Conservation (phyloP, 1,140 invertebrate species). For the Drosophila nikananu region DNA sequence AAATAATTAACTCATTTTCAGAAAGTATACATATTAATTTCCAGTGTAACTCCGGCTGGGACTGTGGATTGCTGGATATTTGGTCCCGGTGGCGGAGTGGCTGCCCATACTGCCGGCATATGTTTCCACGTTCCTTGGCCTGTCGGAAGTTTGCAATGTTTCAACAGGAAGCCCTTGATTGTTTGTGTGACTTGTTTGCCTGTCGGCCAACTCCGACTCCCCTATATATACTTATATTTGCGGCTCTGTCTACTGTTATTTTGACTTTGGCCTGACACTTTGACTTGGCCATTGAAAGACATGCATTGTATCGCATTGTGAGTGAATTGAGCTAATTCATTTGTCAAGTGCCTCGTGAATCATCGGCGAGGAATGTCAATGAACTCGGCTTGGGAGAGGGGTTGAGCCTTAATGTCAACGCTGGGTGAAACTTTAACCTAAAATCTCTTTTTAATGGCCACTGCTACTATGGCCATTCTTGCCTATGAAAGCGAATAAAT, state of each 20-base stretch:
- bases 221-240: constrained; percentile 35
- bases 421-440: background rate
- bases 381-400: constrained; percentile 12
- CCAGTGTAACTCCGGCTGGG: constrained; percentile 8
- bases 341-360: constrained; percentile 77
- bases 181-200: constrained; percentile 64
- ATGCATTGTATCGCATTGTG: constrained; percentile 67
- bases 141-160: constrained; percentile 83
- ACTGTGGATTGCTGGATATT: constrained; percentile 20
- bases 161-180: constrained; percentile 79
- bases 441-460: constrained; percentile 22
- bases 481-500: constrained; percentile 63
- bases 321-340: constrained; percentile 77
- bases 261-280: constrained; percentile 79
- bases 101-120: constrained; percentile 72
- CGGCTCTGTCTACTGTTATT: constrained; percentile 65
- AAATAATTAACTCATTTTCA: background rate
- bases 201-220: constrained; percentile 21
- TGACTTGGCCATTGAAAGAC: constrained; percentile 76
- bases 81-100: constrained; percentile 15
- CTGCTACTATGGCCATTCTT: constrained; percentile 18
- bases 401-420: background rate
- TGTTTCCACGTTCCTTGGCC: constrained; percentile 67
- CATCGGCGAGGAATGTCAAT: constrained; percentile 55
- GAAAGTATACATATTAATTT: background rate